Percentiles rank a stretch among this genome's conserved stretches.
These are phyloP conservation scores for Chelidonichthys spinosus DNA, from an alignment of 2,797 vertebrate genomes.

Conservation along the genomic window DNA sequence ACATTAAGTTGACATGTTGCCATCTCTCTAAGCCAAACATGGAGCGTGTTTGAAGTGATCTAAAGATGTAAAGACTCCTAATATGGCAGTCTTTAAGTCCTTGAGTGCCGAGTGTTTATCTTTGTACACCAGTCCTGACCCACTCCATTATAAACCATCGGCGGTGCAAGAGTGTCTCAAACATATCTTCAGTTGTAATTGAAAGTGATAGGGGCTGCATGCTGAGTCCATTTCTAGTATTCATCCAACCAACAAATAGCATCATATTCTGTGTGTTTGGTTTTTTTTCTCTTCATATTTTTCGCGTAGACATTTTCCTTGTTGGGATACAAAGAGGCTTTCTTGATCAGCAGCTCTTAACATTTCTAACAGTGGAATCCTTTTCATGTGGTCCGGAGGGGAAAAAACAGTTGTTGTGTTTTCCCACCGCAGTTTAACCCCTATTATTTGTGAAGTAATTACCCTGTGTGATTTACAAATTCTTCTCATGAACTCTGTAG, in stretches of 20 bases:
- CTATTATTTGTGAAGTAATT: constrained; percentile 63
- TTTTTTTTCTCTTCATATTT: constrained; percentile 2
- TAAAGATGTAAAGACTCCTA: constrained; percentile 40
- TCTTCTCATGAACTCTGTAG: constrained; percentile 57
- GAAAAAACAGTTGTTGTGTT: constrained; percentile 55
- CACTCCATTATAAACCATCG: constrained; percentile 38
- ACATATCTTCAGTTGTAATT: constrained; percentile 49
- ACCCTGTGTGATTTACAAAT: constrained; percentile 54
- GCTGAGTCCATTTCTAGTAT: constrained; percentile 27
- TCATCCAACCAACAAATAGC: constrained; percentile 47
- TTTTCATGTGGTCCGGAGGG: constrained; percentile 72
- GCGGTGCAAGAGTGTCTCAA: constrained; percentile 34
- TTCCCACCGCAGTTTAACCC: constrained; percentile 60
- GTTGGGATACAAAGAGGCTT: constrained; percentile 51
- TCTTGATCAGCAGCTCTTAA: constrained; percentile 61
- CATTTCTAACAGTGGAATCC: constrained; percentile 51
- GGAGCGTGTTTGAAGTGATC: constrained; percentile 3
- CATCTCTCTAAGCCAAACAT: constrained; percentile 16
- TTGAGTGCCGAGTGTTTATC: constrained; percentile 29
- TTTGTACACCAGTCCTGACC: constrained; percentile 20
- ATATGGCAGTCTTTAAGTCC: constrained; percentile 34
- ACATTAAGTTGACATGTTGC: not conserved
- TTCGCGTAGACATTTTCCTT: constrained; percentile 39
- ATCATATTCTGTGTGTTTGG: not conserved
- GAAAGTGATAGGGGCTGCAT: constrained; percentile 26